phyloP scores from a whole-genome alignment of 2,113 vertebrate genomes.

The Odocoileus virginianus region DNA sequence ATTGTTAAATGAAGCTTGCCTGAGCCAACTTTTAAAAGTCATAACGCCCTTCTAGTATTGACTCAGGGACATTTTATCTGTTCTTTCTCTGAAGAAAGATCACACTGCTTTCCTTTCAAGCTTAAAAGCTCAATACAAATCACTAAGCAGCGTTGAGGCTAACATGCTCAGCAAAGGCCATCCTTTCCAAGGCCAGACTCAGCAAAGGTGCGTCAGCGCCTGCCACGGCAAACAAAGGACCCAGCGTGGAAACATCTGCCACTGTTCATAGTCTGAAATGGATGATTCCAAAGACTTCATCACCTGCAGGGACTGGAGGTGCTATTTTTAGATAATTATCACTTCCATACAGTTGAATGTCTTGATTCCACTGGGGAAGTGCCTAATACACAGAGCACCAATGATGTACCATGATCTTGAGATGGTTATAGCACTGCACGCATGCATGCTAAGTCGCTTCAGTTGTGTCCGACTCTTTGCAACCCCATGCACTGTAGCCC shows the following conservation, averaged over 20 bases:
- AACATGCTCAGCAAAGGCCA: not conserved
- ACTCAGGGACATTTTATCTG: constrained; percentile 52
- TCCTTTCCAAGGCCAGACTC: not conserved
- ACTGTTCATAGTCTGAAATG: not conserved
- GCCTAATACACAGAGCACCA: not conserved
- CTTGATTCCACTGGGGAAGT: not conserved
- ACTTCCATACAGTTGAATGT: not conserved
- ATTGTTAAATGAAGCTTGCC: not conserved
- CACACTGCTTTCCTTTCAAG: constrained; percentile 35
- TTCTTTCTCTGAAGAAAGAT: constrained; percentile 15
- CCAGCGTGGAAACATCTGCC: constrained; percentile 7
- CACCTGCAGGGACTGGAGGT: not conserved
- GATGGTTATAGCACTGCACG: fast-evolving
- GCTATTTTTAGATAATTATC: not conserved
- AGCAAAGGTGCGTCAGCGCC: not conserved
- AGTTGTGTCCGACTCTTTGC: not conserved
- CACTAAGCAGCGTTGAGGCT: constrained; percentile 4
- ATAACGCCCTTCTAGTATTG: constrained; percentile 34
- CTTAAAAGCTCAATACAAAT: constrained; percentile 38
- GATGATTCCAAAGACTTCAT: not conserved
- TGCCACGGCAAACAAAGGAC: not conserved
- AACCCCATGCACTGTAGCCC: not conserved
- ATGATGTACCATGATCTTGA: not conserved
- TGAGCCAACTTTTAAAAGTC: constrained; percentile 49
- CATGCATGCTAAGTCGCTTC: not conserved